Base-by-base conservation (phyloP, 2,113 vertebrate species). In the Melanocharis versteri region DNA sequence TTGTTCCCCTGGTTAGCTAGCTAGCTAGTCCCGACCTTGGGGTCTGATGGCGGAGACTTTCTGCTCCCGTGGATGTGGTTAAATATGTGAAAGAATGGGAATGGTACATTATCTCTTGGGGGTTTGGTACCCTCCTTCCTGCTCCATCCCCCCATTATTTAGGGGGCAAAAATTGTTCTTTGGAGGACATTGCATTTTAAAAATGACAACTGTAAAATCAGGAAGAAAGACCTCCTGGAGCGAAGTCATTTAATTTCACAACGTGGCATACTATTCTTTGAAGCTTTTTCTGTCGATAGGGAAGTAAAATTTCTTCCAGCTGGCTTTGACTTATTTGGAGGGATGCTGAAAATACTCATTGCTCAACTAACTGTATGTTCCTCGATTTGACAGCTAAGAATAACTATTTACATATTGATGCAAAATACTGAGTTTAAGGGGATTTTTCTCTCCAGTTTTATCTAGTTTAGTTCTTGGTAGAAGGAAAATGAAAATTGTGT, bases 271-370 rank as follows among this genome's bases (percentile, higher is more conserved):
- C 76, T 73, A 53, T 91, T 90, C 60, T 80, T 80, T 90, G 83
- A 86, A 90, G 76, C 68, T 89, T 93, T 90, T 94, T 92, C 83
- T 83, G 50, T 90, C 0, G 4, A 64, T 84, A 71, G 69, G 48
- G 61, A 95, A 89, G 80, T 89, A 89, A 83, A 92, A 94, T 93
- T 84, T 95, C 90, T 96, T 92, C 92, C 90, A 96, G 65, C 80
- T 96, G 93, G 64, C 69, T 90, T 90, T 65, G 72, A 50, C 94
- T 93, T 90, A 66, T 82, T 92, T 95, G 86, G 61, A 90, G 57
- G 61, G 79, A 90, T 86, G 80, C 90, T 93, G 85, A 89, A 96
- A 92, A 92, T 93, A 90, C 56, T 87, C 79, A 21, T 78, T 90
- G 68, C 85, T 85, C 72, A 76, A 40, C 83, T 90, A 86, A 44